Evolutionary conservation across 2,888 invertebrate genomes (phyloP).

Genomic region (Scaptomyza flava): DNA sequence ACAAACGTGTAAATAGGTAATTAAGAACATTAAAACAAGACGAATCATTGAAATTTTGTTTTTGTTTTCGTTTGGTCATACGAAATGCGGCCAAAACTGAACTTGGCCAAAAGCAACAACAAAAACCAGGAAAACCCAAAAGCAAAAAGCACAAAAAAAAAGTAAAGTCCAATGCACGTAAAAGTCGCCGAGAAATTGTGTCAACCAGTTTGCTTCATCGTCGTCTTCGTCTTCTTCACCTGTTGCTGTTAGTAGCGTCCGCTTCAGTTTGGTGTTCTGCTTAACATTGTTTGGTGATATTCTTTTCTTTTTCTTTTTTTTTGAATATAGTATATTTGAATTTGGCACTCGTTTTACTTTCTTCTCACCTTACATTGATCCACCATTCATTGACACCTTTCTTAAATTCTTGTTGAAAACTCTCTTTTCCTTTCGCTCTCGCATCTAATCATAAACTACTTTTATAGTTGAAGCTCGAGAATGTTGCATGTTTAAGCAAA

Average conservation of each 20-base stretch:
- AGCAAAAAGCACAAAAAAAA: constrained; percentile 36
- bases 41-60: constrained; percentile 1
- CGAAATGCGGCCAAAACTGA: constrained; percentile 61
- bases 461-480: not conserved
- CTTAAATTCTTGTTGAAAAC: not conserved
- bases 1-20: constrained; percentile 49
- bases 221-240: constrained; percentile 16
- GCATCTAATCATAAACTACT: not conserved
- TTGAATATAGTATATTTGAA: constrained; percentile 45
- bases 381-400: not conserved
- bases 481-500: not conserved
- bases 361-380: constrained; percentile 8
- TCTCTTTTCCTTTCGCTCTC: constrained; percentile 3
- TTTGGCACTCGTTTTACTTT: constrained; percentile 68
- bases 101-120: constrained; percentile 52
- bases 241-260: constrained; percentile 13
- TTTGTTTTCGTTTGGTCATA: constrained; percentile 16
- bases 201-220: constrained; percentile 70
- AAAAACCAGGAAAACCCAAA: constrained; percentile 58
- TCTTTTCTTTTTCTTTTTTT: constrained; percentile 17
- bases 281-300: constrained; percentile 21
- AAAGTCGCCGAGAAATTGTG: constrained; percentile 79
- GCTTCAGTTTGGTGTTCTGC: constrained; percentile 49
- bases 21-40: constrained; percentile 3
- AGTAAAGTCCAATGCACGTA: constrained; percentile 60